Conservation (phyloP, 1,140 invertebrate species). For the Euura lappo region DNA sequence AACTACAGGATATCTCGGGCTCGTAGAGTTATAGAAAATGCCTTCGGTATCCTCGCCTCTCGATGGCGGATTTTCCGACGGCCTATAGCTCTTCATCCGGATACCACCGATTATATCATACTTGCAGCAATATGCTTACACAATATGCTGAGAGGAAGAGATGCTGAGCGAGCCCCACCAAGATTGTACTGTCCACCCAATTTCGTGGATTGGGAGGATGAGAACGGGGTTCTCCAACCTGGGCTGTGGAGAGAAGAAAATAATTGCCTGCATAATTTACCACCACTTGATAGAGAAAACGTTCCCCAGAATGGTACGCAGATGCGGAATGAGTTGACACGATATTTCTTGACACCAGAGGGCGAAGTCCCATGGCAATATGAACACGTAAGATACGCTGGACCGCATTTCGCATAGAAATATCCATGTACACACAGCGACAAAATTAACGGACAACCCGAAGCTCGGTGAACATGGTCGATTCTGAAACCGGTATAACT, state of each 20-base stretch:
- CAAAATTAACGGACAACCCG: too few relatives aligned
- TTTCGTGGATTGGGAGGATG: constrained; percentile 25
- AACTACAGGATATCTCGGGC: constrained; percentile 38
- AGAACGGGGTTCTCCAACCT: constrained; percentile 7
- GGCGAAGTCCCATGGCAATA: constrained; percentile 24
- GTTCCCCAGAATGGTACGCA: constrained; percentile 12
- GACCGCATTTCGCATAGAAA: too few relatives aligned
- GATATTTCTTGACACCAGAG: too few relatives aligned
- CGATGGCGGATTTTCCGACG: too few relatives aligned
- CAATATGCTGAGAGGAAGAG: constrained; percentile 36
- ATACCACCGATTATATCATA: constrained; percentile 36
- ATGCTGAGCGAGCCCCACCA: background rate
- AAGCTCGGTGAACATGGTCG: too few relatives aligned
- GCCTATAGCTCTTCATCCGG: constrained; percentile 39
- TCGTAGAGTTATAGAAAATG: too few relatives aligned
- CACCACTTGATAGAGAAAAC: constrained; percentile 16
- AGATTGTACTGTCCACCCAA: constrained; percentile 24
- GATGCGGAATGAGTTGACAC: constrained; percentile 6
- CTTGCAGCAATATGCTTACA: constrained; percentile 40
- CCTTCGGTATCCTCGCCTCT: too few relatives aligned
- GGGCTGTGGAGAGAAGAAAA: constrained; percentile 9
- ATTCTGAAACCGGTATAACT: too few relatives aligned
- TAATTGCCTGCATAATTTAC: background rate
- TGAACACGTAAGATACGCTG: constrained; percentile 12
- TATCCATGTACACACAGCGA: too few relatives aligned